Percentiles rank a stretch among this genome's conserved stretches.
Evolutionary conservation across 2,113 vertebrate species (phyloP).

Genomic region (Oreochromis tanganicae): DNA sequence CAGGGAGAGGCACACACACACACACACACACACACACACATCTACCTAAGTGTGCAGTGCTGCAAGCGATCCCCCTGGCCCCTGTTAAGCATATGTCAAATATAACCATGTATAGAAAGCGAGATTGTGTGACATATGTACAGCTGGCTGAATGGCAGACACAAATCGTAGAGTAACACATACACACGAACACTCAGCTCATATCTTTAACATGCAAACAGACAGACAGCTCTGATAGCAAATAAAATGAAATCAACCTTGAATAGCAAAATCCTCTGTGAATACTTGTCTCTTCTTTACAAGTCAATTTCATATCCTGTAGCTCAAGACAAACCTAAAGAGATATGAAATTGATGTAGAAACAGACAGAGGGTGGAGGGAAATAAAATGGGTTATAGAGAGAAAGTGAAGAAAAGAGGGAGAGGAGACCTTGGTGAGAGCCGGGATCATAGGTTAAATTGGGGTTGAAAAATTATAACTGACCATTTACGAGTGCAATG

Average conservation of each 20-base stretch:
- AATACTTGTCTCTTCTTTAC: slow-evolving; percentile 64
- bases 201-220: slow-evolving; percentile 64
- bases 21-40: slow-evolving; percentile 8
- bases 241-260: slow-evolving; percentile 67
- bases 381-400: neutral
- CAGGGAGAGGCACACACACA: slow-evolving; percentile 20
- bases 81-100: slow-evolving; percentile 75
- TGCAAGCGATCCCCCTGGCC: slow-evolving; percentile 38
- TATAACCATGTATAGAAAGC: slow-evolving; percentile 65
- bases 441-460: slow-evolving; percentile 52
- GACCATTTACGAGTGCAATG: slow-evolving; percentile 10
- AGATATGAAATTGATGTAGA: slow-evolving; percentile 43
- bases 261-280: slow-evolving; percentile 69
- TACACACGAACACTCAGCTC: slow-evolving; percentile 1
- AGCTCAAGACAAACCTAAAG: slow-evolving; percentile 59
- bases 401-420: slow-evolving; percentile 8
- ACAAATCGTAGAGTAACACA: slow-evolving; percentile 18
- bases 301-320: slow-evolving; percentile 66
- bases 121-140: slow-evolving; percentile 63
- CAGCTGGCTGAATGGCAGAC: slow-evolving; percentile 56
- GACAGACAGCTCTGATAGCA: slow-evolving; percentile 57
- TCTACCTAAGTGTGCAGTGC: slow-evolving; percentile 7
- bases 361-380: slow-evolving; percentile 7
- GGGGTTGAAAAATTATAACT: slow-evolving; percentile 57
- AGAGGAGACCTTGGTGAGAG: slow-evolving; percentile 60